phyloP scores from a whole-genome alignment of 2,113 vertebrate genomes.

The Acanthisitta chloris region DNA sequence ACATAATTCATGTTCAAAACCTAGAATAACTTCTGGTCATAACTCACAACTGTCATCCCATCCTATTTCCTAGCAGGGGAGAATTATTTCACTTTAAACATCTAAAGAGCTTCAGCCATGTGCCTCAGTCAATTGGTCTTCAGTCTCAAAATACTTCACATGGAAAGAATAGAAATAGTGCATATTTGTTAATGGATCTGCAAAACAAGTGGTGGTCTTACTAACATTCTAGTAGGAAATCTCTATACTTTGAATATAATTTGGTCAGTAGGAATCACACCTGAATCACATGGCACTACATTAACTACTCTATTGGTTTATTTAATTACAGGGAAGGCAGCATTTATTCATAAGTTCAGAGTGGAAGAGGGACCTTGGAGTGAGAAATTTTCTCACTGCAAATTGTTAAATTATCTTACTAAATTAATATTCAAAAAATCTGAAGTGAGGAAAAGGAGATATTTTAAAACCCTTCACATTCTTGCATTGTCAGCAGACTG shows the following conservation, averaged over 20 bases:
- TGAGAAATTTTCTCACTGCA: constrained; percentile 25
- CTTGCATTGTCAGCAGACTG: constrained; percentile 2
- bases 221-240: background rate
- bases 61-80: background rate
- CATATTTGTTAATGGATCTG: background rate
- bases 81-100: background rate
- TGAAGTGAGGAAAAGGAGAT: constrained; percentile 23
- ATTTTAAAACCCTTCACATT: constrained; percentile 46
- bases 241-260: background rate
- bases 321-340: constrained; percentile 47
- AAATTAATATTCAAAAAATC: constrained; percentile 29
- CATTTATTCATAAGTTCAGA: background rate
- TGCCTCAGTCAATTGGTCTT: background rate
- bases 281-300: background rate
- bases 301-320: constrained; percentile 10
- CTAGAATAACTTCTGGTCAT: background rate
- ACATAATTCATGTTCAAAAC: background rate
- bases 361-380: constrained; percentile 36
- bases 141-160: background rate
- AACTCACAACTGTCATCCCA: background rate
- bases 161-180: background rate
- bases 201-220: background rate
- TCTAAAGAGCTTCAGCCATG: background rate
- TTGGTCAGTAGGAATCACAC: background rate
- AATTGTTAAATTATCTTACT: constrained; percentile 48